Percentiles rank a stretch among this genome's conserved stretches.
Evolutionary conservation across 2,797 vertebrate species (phyloP).

Genomic region (Arctocebus calabarensis): DNA sequence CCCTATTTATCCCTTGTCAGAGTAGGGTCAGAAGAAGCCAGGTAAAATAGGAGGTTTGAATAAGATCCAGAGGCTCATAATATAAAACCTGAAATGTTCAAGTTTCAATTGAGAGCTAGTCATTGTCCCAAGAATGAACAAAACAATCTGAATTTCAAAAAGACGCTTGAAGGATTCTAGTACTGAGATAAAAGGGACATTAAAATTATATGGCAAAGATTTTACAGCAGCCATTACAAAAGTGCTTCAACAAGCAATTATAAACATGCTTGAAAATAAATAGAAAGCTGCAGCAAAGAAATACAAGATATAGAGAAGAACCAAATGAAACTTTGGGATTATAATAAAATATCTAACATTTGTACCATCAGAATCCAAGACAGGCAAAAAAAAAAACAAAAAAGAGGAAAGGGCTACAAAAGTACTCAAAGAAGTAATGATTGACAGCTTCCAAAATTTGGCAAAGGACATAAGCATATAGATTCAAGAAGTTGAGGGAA

Average conservation of each 20-base stretch:
- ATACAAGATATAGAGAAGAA: background rate
- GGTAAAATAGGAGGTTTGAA: slow-evolving; percentile 12
- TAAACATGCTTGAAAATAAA: slow-evolving; percentile 29
- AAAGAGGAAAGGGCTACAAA: background rate
- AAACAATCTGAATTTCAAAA: slow-evolving; percentile 29
- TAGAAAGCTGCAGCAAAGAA: background rate
- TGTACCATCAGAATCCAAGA: slow-evolving; percentile 2
- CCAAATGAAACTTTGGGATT: background rate
- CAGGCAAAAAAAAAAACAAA: background rate
- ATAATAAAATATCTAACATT: background rate
- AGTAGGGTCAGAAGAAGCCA: slow-evolving; percentile 3
- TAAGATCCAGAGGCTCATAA: background rate
- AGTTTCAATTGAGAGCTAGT: slow-evolving; percentile 5
- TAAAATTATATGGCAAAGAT: background rate
- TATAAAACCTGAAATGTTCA: background rate
- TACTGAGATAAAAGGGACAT: background rate
- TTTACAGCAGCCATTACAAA: slow-evolving; percentile 19
- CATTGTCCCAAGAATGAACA: background rate
- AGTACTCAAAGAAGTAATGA: background rate
- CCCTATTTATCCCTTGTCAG: background rate
- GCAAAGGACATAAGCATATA: background rate
- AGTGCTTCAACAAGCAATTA: background rate
- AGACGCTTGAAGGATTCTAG: background rate
- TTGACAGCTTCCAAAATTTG: background rate
- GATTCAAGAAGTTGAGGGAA: background rate